Evolutionary conservation across 1,140 invertebrate genomes (phyloP).

Genomic region (Mya arenaria): DNA sequence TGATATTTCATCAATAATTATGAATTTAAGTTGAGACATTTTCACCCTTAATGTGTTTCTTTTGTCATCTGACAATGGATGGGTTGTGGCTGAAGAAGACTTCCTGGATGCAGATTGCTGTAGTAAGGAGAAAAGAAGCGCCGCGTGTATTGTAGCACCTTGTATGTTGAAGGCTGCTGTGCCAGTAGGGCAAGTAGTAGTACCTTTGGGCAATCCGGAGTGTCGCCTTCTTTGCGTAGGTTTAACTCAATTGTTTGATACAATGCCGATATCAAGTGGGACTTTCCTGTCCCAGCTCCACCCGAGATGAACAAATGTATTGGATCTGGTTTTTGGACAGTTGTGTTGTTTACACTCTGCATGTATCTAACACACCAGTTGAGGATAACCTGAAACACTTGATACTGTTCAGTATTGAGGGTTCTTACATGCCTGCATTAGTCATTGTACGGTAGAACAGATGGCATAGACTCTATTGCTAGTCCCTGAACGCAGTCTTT

Average conservation of each 20-base stretch:
- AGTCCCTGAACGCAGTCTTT: neutral
- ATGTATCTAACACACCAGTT: constrained; percentile 52
- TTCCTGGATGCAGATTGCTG: constrained; percentile 38
- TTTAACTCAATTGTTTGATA: constrained; percentile 45
- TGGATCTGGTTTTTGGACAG: neutral
- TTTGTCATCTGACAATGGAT: constrained; percentile 41
- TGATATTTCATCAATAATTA: constrained; percentile 56
- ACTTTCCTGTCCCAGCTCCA: constrained; percentile 58
- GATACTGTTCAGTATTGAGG: neutral
- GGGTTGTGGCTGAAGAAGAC: constrained; percentile 1
- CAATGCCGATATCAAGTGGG: constrained; percentile 58
- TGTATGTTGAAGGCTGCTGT: constrained; percentile 58
- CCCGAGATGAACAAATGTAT: constrained; percentile 13
- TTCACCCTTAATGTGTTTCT: constrained; percentile 31
- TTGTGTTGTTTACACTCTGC: constrained; percentile 38
- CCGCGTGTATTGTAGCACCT: constrained; percentile 57
- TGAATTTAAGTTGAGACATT: constrained; percentile 7
- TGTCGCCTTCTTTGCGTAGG: constrained; percentile 35
- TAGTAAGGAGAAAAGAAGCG: constrained; percentile 46
- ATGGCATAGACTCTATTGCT: neutral
- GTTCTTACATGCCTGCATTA: neutral
- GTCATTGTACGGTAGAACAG: neutral
- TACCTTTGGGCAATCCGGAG: constrained; percentile 46
- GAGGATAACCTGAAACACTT: neutral
- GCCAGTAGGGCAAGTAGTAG: constrained; percentile 52